Base-by-base conservation (phyloP, 1,140 invertebrate species). In the Nymphalis io region DNA sequence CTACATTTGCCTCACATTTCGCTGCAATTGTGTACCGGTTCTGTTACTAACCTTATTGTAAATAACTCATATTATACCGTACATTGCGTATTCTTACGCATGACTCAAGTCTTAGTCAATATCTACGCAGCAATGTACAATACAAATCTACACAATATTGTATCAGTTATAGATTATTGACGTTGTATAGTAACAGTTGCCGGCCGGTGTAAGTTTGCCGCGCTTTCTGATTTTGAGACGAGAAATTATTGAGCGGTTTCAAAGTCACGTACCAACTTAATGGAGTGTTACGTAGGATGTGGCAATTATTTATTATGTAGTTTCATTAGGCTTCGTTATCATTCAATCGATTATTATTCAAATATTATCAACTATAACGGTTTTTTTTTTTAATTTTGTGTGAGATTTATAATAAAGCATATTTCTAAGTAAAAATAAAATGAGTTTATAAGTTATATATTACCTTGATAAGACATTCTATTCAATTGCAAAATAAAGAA, bases 171-270 rank as follows among this genome's bases (percentile, higher is more conserved):
- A 58, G 38, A 48, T 61, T 38, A 71, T 38, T 57, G 44, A 53
- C 46, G 58, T 68, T 18, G 18, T 1, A 21, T 51, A 51, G 62
- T 64, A 51, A 62, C 67, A 23, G 63, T 40, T 10, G 58, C 68
- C 62, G 65, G 77, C 68, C 76, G 77, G 83, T 83, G 83, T 81
- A 84, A 84, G 81, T 83, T 80, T 86, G 81, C 85, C 74, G 87
- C 88, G 88, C 88, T 90, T 90, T 90, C 88, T 90, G 88, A 90
- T 90, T 90, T 87, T 87, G 81, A 83, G 81, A 82, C 82, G 83
- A 86, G 87, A 89, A 87, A 87, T 85, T 84, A 81, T 84, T 76
- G 81, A 76, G 80, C 70, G 71, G 76, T 65, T 83, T 84, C 84
- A 86, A 87, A 88, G 85, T 86, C 86, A 90, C 84, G 86, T 86